Evolutionary conservation across 2,888 invertebrate genomes (phyloP), one percentile per base, ranked within the genome.

Genomic region (Drosophila pullipes): DNA sequence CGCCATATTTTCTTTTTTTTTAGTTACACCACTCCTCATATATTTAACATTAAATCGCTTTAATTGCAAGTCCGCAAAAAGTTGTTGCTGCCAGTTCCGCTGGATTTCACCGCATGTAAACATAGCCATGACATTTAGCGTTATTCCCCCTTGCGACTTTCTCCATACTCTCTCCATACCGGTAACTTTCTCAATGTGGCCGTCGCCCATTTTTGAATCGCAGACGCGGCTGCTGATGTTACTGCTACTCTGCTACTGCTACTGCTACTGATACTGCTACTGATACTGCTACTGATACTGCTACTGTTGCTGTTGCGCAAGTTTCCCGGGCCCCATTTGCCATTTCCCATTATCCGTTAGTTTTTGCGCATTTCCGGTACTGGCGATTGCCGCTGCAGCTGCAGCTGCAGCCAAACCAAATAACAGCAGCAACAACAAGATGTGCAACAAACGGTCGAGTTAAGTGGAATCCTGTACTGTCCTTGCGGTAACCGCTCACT

Each of bases 91-190:
- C 74, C 83, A 83, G 83, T 89, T 86, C 86, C 89, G 89, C 75
- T 83, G 87, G 79, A 66, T 89, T 85, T 83, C 82, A 86, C 85
- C 91, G 90, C 92, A 90, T 91, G 91, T 91, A 89, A 92, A 91
- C 89, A 87, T 85, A 92, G 84, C 92, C 91, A 88, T 91, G 92
- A 92, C 91, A 91, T 92, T 91, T 90, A 82, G 83, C 85, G 84
- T 87, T 81, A 85, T 84, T 80, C 72, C 65, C 22, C 13, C 18
- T 53, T 30, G 44, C 50, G 39, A 22, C 52, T 22, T 22, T 11
- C 37, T 6, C 54, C 39, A 4, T 31, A 11, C 30, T 47, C 35
- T 3, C 30, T 13, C 37, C 2, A 37, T 67, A 31, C 57, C 53
- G 61, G 59, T 31, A 62, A 58, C 58, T 69, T 76, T 65, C 65